These are phyloP conservation scores for Mesocentrotus franciscanus DNA, from an alignment of 53 echinoderm and acorn worm genomes.

Conservation along the genomic window DNA sequence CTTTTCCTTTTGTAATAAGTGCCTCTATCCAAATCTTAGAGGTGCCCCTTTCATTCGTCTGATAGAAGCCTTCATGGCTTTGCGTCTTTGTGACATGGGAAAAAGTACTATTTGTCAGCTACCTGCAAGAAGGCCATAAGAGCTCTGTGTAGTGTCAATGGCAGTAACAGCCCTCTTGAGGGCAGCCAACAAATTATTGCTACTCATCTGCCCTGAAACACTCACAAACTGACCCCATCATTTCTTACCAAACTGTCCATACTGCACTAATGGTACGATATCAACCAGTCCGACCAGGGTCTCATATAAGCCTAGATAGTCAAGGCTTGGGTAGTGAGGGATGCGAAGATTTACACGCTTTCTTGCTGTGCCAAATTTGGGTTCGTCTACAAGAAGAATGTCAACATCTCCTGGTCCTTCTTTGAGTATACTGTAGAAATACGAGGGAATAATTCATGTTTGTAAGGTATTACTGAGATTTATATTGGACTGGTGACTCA, in stretches of 20 bases:
- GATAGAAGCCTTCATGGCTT: too few species aligned
- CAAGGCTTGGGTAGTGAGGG: slow-evolving; percentile 88
- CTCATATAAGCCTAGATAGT: slow-evolving; percentile 88
- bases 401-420: slow-evolving; percentile 82
- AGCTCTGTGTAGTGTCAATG: too few species aligned
- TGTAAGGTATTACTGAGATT: background rate
- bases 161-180: too few species aligned
- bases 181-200: too few species aligned
- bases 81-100: too few species aligned
- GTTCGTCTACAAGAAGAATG: slow-evolving; percentile 52
- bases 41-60: too few species aligned
- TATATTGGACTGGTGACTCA: background rate
- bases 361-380: slow-evolving; percentile 72
- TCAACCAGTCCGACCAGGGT: slow-evolving; percentile 88
- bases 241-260: slow-evolving; percentile 91
- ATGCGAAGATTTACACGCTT: slow-evolving; percentile 84
- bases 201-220: too few species aligned
- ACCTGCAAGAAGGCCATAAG: too few species aligned
- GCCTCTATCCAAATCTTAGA: too few species aligned
- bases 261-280: slow-evolving; percentile 91
- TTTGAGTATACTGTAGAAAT: slow-evolving; percentile 81
- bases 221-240: background rate
- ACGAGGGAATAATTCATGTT: background rate
- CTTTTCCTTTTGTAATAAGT: too few species aligned
- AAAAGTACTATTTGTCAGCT: too few species aligned